Percentiles rank a stretch among this genome's conserved stretches.
These are phyloP conservation scores for Todiramphus saurophagus DNA, from an alignment of 2,113 vertebrate genomes.

Conservation along the genomic window DNA sequence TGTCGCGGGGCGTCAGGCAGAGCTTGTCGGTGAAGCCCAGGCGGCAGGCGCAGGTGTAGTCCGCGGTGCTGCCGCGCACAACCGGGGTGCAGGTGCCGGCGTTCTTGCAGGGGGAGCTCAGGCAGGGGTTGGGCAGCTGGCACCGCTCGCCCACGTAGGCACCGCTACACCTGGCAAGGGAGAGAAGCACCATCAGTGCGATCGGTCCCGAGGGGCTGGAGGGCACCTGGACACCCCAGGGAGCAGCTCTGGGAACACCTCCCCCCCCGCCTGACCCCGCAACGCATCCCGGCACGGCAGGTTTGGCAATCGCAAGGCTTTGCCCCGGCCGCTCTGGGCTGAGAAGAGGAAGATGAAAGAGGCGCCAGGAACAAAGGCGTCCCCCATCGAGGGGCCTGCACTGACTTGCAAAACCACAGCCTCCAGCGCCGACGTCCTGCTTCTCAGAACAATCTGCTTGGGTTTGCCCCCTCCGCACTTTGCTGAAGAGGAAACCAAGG, in stretches of 20 bases:
- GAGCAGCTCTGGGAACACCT: background rate
- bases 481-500: background rate
- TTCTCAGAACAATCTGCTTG: background rate
- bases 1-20: conserved; percentile 82
- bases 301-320: background rate
- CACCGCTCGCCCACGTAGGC: conserved; percentile 82
- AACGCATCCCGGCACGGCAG: background rate
- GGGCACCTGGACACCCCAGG: rapidly evolving
- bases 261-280: background rate
- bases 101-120: conserved; percentile 82
- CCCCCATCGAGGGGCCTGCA: background rate
- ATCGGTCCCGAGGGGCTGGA: rapidly evolving
- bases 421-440: background rate
- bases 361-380: background rate
- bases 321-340: background rate
- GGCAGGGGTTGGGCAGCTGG: conserved; percentile 87
- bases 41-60: conserved; percentile 83
- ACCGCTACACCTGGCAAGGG: conserved; percentile 76
- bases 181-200: rapidly evolving
- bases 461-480: background rate
- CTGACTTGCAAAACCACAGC: conserved; percentile 11
- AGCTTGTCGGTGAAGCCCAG: conserved; percentile 83
- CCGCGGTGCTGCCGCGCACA: conserved; percentile 60
- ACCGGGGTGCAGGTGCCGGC: conserved; percentile 76
- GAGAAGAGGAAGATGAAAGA: conserved; percentile 53